Percentiles rank a stretch among this genome's conserved stretches.
Evolutionary conservation across 2,888 invertebrate species (phyloP).

Genomic region (Escarpia spicata): DNA sequence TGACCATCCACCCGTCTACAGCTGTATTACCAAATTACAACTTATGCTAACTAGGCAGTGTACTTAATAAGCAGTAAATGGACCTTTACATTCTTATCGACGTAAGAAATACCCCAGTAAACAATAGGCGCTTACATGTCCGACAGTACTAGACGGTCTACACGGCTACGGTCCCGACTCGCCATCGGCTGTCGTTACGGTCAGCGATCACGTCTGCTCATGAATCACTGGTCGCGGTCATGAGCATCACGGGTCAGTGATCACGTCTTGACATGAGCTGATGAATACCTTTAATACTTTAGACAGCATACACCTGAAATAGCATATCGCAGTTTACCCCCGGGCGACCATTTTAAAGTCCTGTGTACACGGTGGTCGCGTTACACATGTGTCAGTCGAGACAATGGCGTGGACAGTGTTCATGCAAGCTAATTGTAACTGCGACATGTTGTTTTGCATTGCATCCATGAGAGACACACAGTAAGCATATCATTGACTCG

Average conservation of each 20-base stretch:
- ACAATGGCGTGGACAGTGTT: neutral
- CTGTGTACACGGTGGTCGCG: neutral
- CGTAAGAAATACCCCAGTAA: too few species aligned
- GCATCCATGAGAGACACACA: neutral
- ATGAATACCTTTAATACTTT: neutral
- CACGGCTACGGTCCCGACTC: neutral
- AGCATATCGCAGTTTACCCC: neutral
- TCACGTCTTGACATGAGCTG: neutral
- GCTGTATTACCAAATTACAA: too few species aligned
- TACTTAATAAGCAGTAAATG: too few species aligned
- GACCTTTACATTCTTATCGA: too few species aligned
- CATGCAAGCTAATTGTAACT: neutral
- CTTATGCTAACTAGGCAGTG: too few species aligned
- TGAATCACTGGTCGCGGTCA: neutral
- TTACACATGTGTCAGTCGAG: neutral
- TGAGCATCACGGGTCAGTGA: constrained; percentile 1
- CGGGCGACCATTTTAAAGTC: neutral
- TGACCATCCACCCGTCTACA: too few species aligned
- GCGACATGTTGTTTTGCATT: neutral
- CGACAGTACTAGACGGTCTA: too few species aligned
- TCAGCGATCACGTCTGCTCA: neutral
- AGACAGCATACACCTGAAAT: neutral
- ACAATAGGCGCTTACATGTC: too few species aligned
- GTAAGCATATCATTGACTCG: neutral
- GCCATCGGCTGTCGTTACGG: neutral